phyloP scores from a whole-genome alignment of 2,113 vertebrate species.

The Haplotaxodon microlepis region DNA sequence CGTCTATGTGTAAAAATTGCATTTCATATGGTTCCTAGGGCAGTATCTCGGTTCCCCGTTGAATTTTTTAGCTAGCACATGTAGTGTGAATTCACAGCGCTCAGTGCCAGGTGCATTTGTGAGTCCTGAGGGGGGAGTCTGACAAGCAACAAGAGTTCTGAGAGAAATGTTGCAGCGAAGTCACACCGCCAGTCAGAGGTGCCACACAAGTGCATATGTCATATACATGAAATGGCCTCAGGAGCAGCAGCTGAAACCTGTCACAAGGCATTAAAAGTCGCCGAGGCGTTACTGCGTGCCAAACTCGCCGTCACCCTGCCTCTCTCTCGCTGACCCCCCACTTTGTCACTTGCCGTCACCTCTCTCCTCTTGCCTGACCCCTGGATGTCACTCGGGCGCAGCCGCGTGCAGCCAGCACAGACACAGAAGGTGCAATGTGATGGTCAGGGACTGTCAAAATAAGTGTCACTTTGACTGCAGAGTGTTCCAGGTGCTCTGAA shows the following conservation, averaged over 20 bases:
- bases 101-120: constrained; percentile 44
- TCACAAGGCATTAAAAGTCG: constrained; percentile 48
- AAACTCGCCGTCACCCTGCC: constrained; percentile 10
- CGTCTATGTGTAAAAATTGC: not conserved
- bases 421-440: constrained; percentile 41
- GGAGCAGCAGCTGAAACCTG: constrained; percentile 60
- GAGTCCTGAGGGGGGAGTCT: constrained; percentile 36
- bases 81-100: constrained; percentile 5
- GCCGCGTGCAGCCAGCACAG: constrained; percentile 29
- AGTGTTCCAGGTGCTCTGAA: not conserved
- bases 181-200: constrained; percentile 50
- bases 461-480: constrained; percentile 39
- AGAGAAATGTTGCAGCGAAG: constrained; percentile 45
- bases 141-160: constrained; percentile 47
- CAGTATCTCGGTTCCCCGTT: not conserved
- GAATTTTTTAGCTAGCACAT: constrained; percentile 4
- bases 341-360: constrained; percentile 49
- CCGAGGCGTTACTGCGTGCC: constrained; percentile 27
- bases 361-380: constrained; percentile 35
- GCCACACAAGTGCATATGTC: constrained; percentile 58
- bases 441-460: constrained; percentile 45
- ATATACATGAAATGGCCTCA: constrained; percentile 55
- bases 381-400: constrained; percentile 28
- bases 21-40: not conserved
- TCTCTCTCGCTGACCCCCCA: not conserved